Base-by-base conservation (phyloP, 2,888 invertebrate genomes). In the Seira sanloemensis region DNA sequence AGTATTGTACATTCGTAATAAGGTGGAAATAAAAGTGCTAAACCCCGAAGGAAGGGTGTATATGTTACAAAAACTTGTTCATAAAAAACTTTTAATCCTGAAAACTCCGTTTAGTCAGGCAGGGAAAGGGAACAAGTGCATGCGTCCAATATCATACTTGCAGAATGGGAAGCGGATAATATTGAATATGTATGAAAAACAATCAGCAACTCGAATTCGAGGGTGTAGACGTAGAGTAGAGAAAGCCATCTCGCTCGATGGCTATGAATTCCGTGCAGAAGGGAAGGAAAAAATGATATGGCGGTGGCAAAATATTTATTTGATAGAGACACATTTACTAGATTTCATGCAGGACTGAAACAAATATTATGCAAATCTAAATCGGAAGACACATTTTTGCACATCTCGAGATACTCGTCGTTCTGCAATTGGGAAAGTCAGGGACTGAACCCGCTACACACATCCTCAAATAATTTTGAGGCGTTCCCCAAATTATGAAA, bases 61-160 rank as follows among this genome's bases (percentile, higher is more conserved):
- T 23, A 23, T 9, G 21, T 2, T 5, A 62, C 9, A n/a, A 4
- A 62, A 12, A 7, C 1, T 62, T 21, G 9, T 37, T 7, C 37
- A 37, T 12, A 50, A 18, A 16, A n/a, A 62, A 62, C 21, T 2
- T 62, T 62, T 77, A 65, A 75, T 69, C 80, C 80, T 75, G 69
- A 81, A 81, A 81, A 81, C 75, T 75, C 75, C 80, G 80, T 81
- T 81, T 81, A 46, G 80, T 58, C 73, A 66, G 66, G 74, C 54
- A 81, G 26, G 58, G 66, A 81, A 75, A 62, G 26, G 23, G 62
- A 74, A 74, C 74, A 62, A 18, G 69, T 65, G 58, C 18, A 79
- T 68, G 16, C 75, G 21, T 77, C 72, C 16, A 19, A 25, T 7
- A 37, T 12, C 12, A 37, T 12, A 37, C 37, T 37, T n/a, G 21